phyloP scores from a whole-genome alignment of 2,797 vertebrate genomes.

The Phoxinus dragarum region DNA sequence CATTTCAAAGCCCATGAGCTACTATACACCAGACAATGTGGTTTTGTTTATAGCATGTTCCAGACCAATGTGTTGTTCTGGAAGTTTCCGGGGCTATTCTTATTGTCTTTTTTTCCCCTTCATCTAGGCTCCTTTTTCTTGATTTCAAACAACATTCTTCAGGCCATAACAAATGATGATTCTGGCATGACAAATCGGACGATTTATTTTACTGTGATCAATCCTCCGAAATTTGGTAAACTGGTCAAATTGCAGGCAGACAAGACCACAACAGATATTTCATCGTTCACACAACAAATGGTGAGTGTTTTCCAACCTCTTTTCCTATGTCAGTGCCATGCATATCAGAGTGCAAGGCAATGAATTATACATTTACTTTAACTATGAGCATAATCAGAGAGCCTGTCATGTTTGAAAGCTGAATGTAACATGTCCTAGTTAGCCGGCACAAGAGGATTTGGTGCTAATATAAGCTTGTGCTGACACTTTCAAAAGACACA shows the following conservation, averaged over 20 bases:
- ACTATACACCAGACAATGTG: constrained; percentile 11
- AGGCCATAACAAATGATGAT: constrained; percentile 86
- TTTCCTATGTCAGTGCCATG: constrained; percentile 44
- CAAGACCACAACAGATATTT: constrained; percentile 78
- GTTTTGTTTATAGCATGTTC: constrained; percentile 42
- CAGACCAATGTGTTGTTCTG: constrained; percentile 44
- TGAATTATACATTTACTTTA: constrained; percentile 68
- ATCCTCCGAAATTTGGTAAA: constrained; percentile 83
- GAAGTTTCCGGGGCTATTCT: constrained; percentile 28
- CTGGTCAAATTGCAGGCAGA: constrained; percentile 75
- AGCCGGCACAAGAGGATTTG: background rate
- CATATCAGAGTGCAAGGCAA: constrained; percentile 53
- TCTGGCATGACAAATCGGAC: constrained; percentile 78
- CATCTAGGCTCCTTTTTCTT: constrained; percentile 78
- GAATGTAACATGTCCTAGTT: constrained; percentile 61
- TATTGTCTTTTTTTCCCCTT: background rate
- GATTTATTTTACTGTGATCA: constrained; percentile 79
- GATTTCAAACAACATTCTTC: constrained; percentile 81
- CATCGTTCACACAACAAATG: constrained; percentile 88
- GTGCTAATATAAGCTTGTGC: constrained; percentile 21
- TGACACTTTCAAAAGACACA: background rate
- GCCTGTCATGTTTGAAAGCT: constrained; percentile 51
- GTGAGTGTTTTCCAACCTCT: constrained; percentile 73
- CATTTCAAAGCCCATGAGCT: constrained; percentile 37
- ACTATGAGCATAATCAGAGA: constrained; percentile 55